These are phyloP conservation scores for Globia sparganii DNA, from an alignment of 2,888 invertebrate species.

Conservation along the genomic window DNA sequence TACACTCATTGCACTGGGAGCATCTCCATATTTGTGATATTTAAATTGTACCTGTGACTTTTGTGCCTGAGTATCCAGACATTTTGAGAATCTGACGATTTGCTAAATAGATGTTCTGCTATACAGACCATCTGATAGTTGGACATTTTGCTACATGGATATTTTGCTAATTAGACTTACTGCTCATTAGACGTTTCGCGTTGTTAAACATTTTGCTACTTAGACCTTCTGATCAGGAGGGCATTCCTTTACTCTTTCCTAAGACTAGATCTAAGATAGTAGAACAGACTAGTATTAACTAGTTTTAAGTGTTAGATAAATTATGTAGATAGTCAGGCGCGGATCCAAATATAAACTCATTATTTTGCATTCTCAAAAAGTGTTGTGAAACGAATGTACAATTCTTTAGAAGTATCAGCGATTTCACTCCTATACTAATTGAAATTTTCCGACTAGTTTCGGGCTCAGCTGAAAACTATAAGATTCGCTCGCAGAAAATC, in stretches of 20 bases:
- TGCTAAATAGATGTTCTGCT: no score
- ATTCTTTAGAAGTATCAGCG: background rate
- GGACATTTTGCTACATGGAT: no score
- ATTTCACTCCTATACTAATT: background rate
- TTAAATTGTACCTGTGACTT: no score
- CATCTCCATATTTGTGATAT: no score
- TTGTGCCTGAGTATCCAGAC: no score
- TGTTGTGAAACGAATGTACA: background rate
- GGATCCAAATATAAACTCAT: slow-evolving; percentile 11
- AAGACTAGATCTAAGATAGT: slow-evolving; percentile 49
- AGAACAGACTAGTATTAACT: slow-evolving; percentile 52
- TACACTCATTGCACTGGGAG: no score
- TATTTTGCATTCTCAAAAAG: background rate
- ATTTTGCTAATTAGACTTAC: no score
- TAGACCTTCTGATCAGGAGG: no score
- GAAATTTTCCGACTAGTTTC: background rate
- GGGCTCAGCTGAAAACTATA: background rate
- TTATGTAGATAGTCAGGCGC: slow-evolving; percentile 36
- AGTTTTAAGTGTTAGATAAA: slow-evolving; percentile 50
- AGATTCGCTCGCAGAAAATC: background rate
- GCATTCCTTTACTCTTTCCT: slow-evolving; percentile 40
- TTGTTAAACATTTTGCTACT: no score
- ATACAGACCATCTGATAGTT: no score
- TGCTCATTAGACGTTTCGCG: no score
- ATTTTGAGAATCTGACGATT: no score